A percentile compares a stretch with the other conserved stretches of the same genome.
Conservation (phyloP, 2,797 vertebrate genomes). For the Intellagama lesueurii region DNA sequence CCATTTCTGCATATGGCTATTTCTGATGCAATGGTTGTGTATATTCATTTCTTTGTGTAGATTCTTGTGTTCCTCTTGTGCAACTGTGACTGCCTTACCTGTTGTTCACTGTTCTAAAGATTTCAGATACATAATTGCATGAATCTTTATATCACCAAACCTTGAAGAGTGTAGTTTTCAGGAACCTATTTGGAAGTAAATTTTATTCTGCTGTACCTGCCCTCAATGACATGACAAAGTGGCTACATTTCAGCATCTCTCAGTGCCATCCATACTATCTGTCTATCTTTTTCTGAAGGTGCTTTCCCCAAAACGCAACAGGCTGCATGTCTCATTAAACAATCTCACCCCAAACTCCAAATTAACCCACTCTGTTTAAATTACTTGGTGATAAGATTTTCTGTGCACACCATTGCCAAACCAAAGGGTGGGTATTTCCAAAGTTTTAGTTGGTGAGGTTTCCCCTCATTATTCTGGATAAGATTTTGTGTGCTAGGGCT, state of each 20-base stretch:
- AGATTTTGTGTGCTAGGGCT: neutral
- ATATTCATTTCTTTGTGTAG: no score
- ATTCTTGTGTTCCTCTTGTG: neutral
- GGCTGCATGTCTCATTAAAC: neutral
- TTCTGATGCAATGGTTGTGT: no score
- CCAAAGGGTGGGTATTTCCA: neutral
- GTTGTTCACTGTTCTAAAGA: neutral
- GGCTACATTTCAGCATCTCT: neutral
- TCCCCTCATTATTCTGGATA: constrained; percentile 32
- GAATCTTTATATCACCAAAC: neutral
- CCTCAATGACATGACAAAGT: neutral
- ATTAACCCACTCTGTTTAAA: constrained; percentile 5
- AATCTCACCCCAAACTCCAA: neutral
- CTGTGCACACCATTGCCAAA: constrained; percentile 10
- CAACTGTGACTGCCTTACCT: neutral
- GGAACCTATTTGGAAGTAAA: neutral
- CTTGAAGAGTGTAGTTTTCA: neutral
- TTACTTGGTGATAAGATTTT: neutral
- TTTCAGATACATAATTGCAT: neutral
- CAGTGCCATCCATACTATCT: neutral
- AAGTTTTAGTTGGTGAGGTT: no score
- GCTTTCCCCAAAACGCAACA: neutral
- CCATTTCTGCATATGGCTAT: no score
- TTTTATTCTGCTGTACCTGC: neutral
- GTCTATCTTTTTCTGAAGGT: neutral